Evolutionary conservation across 2,888 invertebrate genomes (phyloP).

Genomic region (Cacoxenus indagator): DNA sequence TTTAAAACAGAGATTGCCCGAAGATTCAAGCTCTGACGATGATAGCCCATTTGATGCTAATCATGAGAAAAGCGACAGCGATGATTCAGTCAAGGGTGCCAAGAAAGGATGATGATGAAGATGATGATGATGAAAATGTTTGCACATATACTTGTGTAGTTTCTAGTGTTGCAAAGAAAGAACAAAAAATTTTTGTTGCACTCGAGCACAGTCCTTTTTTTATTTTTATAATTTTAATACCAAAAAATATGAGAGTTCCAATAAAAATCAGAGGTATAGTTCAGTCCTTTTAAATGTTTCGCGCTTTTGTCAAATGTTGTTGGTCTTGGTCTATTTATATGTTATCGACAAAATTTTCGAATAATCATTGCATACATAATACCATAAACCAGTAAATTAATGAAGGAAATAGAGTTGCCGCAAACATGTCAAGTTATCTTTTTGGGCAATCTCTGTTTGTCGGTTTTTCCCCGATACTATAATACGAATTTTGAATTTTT

Average conservation of each 20-base stretch:
- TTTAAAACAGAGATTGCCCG: constrained; percentile 65
- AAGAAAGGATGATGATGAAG: not conserved
- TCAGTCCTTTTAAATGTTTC: not conserved
- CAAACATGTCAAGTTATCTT: not conserved
- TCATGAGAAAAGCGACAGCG: constrained; percentile 65
- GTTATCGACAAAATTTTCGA: too few relatives aligned
- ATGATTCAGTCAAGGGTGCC: constrained; percentile 47
- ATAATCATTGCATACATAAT: not conserved
- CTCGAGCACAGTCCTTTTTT: not conserved
- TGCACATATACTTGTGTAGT: too few relatives aligned
- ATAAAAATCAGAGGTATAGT: constrained; percentile 11
- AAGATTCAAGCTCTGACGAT: constrained; percentile 69
- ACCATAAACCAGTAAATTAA: not conserved
- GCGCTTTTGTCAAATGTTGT: too few relatives aligned
- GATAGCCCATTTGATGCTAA: constrained; percentile 69
- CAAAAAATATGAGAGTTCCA: too few relatives aligned
- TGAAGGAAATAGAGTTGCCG: not conserved
- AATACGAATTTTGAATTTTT: too few relatives aligned
- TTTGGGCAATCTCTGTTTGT: not conserved
- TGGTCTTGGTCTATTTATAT: too few relatives aligned
- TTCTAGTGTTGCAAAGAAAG: not conserved
- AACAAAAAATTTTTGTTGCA: too few relatives aligned
- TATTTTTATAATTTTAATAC: not conserved
- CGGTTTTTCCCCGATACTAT: too few relatives aligned
- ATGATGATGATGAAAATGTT: not conserved